phyloP scores from a whole-genome alignment of 2,797 vertebrate species.

The Alosa sapidissima region DNA sequence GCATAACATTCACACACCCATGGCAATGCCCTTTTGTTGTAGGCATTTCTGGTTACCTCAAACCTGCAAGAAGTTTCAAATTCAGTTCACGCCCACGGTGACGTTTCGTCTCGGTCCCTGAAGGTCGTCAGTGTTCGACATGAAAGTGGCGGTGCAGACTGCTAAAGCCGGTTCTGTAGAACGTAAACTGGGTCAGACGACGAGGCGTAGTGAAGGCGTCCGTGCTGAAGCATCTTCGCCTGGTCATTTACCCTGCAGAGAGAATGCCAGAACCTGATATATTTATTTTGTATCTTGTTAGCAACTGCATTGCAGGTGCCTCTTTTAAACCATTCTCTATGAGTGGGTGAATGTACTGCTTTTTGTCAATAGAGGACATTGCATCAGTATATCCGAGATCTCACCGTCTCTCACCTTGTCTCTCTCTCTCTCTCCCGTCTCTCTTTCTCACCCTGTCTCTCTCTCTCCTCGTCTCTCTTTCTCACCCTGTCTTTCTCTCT shows the following conservation, averaged over 20 bases:
- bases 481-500: background rate
- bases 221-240: background rate
- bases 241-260: background rate
- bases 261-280: too few relatives aligned
- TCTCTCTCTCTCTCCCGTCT: background rate
- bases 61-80: too few relatives aligned
- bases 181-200: background rate
- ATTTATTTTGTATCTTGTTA: background rate
- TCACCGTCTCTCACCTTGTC: background rate
- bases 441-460: background rate
- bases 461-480: background rate
- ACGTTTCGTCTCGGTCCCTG: too few relatives aligned
- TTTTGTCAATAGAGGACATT: too few relatives aligned
- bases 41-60: too few relatives aligned
- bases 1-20: background rate
- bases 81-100: too few relatives aligned
- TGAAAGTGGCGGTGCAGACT: background rate
- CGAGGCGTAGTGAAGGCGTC: too few relatives aligned
- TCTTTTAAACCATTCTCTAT: background rate
- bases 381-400: too few relatives aligned
- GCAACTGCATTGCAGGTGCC: background rate
- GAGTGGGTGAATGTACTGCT: too few relatives aligned
- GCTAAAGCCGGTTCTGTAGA: background rate
- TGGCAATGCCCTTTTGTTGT: too few relatives aligned
- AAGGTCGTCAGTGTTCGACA: too few relatives aligned